Evolutionary conservation across 2,113 vertebrate genomes (phyloP).

Genomic region (Strigops habroptila): DNA sequence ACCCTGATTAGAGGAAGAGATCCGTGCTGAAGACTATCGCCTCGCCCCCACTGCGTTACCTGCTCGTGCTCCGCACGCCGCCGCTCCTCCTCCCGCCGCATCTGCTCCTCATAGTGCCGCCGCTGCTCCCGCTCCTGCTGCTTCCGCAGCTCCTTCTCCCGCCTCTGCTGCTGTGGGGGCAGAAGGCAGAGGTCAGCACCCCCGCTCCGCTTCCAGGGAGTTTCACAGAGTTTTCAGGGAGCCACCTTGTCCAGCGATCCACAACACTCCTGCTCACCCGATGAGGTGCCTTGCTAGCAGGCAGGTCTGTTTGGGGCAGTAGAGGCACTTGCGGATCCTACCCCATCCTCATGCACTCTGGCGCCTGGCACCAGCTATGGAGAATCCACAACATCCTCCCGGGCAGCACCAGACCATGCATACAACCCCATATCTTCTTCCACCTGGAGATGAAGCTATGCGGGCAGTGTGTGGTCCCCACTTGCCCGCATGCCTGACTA

Average conservation of each 20-base stretch:
- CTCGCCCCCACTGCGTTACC: constrained; percentile 50
- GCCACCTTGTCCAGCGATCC: accelerated
- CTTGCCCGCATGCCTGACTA: accelerated
- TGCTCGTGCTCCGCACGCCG: constrained; percentile 93
- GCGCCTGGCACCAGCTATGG: neutral
- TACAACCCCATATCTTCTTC: neutral
- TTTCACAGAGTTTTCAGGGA: neutral
- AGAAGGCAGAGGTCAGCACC: neutral
- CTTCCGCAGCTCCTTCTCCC: constrained; percentile 93
- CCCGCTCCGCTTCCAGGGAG: accelerated
- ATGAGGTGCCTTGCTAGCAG: neutral
- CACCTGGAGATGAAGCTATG: neutral
- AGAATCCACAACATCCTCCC: neutral
- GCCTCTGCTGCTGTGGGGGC: constrained; percentile 86
- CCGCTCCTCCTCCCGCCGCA: constrained; percentile 92
- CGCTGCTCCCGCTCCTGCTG: constrained; percentile 98
- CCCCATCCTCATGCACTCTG: accelerated
- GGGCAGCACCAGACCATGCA: accelerated
- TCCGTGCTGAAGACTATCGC: neutral
- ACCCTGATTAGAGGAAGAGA: neutral
- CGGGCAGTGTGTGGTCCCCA: neutral
- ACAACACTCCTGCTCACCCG: accelerated
- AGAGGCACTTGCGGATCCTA: neutral
- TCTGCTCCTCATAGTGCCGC: constrained; percentile 92
- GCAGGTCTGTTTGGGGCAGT: accelerated